Evolutionary conservation across 2,797 vertebrate genomes (phyloP).

Genomic region (Phylloscopus collybita): DNA sequence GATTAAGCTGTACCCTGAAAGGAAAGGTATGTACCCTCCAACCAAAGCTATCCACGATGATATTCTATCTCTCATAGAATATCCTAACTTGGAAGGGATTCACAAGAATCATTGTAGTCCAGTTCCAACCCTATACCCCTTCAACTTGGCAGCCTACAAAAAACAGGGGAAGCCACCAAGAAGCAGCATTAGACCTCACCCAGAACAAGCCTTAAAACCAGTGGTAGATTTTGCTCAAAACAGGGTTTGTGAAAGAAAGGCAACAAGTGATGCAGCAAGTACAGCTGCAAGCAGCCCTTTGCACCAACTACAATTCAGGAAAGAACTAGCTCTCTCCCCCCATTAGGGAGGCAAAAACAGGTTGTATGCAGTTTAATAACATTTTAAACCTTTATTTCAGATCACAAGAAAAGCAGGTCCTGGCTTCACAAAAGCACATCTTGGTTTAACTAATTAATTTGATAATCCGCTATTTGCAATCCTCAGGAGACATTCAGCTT

Average conservation of each 20-base stretch:
- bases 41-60: not conserved
- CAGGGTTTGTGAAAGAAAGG: not conserved
- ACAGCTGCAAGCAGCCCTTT: not conserved
- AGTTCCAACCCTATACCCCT: not conserved
- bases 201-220: not conserved
- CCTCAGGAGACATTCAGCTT: constrained; percentile 49
- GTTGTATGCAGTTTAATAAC: not conserved
- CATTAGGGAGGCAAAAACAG: not conserved
- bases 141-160: not conserved
- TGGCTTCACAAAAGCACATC: constrained; percentile 55
- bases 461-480: constrained; percentile 62
- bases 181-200: not conserved
- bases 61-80: not conserved
- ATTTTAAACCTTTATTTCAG: constrained; percentile 41
- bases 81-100: not conserved
- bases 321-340: not conserved
- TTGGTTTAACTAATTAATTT: constrained; percentile 70
- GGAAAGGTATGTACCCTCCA: not conserved
- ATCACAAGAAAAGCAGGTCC: constrained; percentile 23
- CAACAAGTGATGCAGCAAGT: not conserved
- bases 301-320: not conserved
- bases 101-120: not conserved
- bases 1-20: not conserved
- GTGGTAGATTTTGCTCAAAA: not conserved
- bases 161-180: not conserved